Evolutionary conservation across 2,797 vertebrate genomes (phyloP).

Genomic region (Cuculus canorus): DNA sequence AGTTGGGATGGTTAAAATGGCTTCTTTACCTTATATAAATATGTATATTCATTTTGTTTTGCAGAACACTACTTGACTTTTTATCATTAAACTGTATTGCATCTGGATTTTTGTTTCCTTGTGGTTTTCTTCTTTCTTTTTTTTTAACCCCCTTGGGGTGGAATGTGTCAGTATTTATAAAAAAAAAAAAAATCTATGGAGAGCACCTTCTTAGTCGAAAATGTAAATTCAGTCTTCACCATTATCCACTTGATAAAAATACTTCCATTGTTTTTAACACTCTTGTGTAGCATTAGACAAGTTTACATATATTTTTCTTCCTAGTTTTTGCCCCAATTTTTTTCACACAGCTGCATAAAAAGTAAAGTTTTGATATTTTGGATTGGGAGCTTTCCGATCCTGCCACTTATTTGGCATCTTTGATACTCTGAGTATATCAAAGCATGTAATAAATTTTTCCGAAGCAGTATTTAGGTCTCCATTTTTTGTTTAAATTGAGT

Average conservation of each 20-base stretch:
- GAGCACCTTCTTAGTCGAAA: background rate
- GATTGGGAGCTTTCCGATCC: fast-evolving
- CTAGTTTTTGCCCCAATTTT: fast-evolving
- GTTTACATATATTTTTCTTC: background rate
- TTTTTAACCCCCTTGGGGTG: too few species aligned
- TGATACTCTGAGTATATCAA: background rate
- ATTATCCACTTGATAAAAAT: background rate
- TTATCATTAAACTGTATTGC: slow-evolving; percentile 32
- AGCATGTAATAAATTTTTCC: background rate
- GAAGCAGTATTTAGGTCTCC: background rate
- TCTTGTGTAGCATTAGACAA: background rate
- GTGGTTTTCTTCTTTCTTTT: background rate
- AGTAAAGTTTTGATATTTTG: fast-evolving
- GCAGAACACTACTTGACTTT: background rate
- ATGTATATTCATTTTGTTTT: background rate
- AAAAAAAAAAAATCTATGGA: background rate
- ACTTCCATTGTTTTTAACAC: fast-evolving
- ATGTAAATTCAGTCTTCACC: too few species aligned
- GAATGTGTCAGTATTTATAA: background rate
- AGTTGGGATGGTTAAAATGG: background rate
- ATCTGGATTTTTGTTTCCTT: background rate
- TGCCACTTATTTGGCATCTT: background rate
- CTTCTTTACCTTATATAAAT: background rate
- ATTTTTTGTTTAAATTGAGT: background rate
- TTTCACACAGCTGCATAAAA: fast-evolving